These are phyloP conservation scores for Forpus xanthops DNA, from an alignment of 2,797 vertebrate genomes.

Conservation along the genomic window DNA sequence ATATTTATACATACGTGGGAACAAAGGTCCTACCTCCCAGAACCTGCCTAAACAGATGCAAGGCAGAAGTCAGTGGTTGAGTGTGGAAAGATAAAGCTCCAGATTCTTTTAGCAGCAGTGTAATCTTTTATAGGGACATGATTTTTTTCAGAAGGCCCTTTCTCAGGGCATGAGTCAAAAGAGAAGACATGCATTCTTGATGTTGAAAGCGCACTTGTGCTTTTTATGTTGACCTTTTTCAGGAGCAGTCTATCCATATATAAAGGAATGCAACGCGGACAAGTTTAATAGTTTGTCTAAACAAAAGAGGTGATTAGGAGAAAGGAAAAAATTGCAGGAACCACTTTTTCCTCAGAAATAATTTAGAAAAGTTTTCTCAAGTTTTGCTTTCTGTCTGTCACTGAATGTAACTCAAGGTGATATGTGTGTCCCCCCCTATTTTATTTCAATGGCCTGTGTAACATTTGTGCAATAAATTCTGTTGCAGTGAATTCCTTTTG, in stretches of 20 bases:
- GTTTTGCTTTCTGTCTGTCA: background rate
- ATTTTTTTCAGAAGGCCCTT: background rate
- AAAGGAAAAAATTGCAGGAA: background rate
- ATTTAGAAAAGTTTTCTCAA: background rate
- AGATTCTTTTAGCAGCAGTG: background rate
- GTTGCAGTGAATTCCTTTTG: background rate
- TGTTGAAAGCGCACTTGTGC: constrained; percentile 3
- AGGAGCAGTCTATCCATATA: background rate
- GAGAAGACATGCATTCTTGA: background rate
- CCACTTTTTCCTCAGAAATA: background rate
- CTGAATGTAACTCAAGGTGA: background rate
- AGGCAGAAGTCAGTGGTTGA: background rate
- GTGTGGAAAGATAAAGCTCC: background rate
- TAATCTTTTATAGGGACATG: background rate
- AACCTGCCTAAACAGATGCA: background rate
- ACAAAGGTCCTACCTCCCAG: background rate
- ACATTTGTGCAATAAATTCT: background rate
- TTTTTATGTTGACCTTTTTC: constrained; percentile 13
- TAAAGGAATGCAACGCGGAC: background rate
- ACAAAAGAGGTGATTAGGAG: background rate
- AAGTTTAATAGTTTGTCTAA: background rate
- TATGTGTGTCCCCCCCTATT: rapidly evolving
- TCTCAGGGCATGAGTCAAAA: background rate
- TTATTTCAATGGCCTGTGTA: background rate
- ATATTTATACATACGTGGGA: background rate